phyloP scores from a whole-genome alignment of 2,797 vertebrate genomes.

The Enteromius radiatus region DNA sequence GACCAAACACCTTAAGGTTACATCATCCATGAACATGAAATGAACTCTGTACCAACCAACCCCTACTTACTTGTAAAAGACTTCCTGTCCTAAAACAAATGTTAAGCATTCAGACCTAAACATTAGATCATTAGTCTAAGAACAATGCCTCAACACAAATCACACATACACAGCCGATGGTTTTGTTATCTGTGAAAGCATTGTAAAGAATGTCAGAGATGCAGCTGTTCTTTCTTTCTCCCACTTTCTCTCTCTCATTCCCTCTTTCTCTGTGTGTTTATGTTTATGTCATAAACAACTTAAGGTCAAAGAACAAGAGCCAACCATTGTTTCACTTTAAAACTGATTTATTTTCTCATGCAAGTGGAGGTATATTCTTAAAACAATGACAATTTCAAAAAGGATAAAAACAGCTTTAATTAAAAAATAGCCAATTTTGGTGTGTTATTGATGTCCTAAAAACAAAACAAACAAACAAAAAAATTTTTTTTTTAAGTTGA shows the following conservation, averaged over 20 bases:
- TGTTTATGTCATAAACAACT: background rate
- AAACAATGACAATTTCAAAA: conserved; percentile 28
- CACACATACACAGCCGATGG: conserved; percentile 24
- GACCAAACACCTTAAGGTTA: background rate
- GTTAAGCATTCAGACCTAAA: conserved; percentile 22
- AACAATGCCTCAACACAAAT: conserved; percentile 38
- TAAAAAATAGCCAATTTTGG: conserved; percentile 7
- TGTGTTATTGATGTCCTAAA: conserved; percentile 24
- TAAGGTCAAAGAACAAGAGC: conserved; percentile 5
- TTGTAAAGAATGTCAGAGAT: conserved; percentile 27
- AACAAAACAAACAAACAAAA: background rate
- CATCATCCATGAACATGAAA: background rate
- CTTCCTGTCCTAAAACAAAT: conserved; percentile 13
- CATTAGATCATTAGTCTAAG: conserved; percentile 31
- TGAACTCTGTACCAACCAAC: background rate
- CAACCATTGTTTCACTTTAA: conserved; percentile 22
- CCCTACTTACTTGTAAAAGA: background rate
- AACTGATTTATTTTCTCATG: conserved; percentile 50
- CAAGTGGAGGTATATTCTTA: conserved; percentile 45
- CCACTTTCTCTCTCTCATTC: background rate
- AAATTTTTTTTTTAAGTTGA: too few species aligned
- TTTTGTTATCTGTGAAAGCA: conserved; percentile 40
- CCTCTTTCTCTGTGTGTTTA: background rate
- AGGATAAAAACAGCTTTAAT: conserved; percentile 32
- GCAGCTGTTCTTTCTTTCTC: conserved; percentile 23